Evolutionary conservation across 2,888 invertebrate species (phyloP), one percentile per base, ranked within the genome.

Genomic region (Laothoe populi): DNA sequence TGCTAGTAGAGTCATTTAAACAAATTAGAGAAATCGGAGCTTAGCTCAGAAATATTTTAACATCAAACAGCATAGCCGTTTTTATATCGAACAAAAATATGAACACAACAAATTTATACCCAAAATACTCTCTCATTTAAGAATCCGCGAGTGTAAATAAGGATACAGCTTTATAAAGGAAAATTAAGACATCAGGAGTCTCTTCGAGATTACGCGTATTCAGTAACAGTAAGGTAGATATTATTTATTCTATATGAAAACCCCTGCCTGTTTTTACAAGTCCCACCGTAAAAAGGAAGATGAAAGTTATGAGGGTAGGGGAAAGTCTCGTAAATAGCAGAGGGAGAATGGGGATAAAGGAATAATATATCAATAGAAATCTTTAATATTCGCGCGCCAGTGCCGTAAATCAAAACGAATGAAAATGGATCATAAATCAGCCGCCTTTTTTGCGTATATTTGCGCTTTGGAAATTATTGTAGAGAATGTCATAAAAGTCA

Each of bases 281-380:
- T 84, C 84, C 79, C 74, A 70, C 83, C 81, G 84, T 87, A 88
- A 90, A 90, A 90, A 86, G 84, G 88, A 88, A 87, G 86, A 83
- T 85, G 86, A 85, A 91, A 90, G 90, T 90, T 91, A 91, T 88
- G 88, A 89, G 88, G 87, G 88, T 86, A 77, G 86, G 89, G 84
- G 82, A 84, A 84, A 83, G 77, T 85, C 89, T 85, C 90, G 90
- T 91, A 92, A 92, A 92, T 92, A 90, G 88, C 86, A 82, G 83
- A 82, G 83, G 87, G 88, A 88, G 85, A 91, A 90, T 85, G 81
- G 83, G 92, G 90, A 92, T 91, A 90, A 90, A 90, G 88, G 90
- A 89, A 91, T 91, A 92, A 92, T 92, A 92, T 92, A 92, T 92
- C 92, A 92, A 91, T 92, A 90, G 87, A 90, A 91, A 89, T 92